Evolutionary conservation across 2,797 vertebrate genomes (phyloP).

Genomic region (Mionectes olivaceus): DNA sequence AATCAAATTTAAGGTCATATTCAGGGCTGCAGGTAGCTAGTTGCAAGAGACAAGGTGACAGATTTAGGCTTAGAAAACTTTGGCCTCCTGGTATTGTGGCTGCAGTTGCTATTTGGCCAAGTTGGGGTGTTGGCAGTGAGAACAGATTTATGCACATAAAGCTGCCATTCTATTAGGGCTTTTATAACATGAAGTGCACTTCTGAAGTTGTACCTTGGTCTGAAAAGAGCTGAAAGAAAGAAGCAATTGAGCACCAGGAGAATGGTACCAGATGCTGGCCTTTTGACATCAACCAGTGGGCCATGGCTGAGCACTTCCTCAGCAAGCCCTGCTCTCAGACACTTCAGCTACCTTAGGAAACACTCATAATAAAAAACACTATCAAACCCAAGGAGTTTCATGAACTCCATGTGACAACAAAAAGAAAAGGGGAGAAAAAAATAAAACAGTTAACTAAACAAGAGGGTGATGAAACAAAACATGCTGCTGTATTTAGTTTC

Average conservation of each 20-base stretch:
- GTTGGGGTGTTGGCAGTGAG: slow-evolving; percentile 29
- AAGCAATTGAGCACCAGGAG: slow-evolving; percentile 44
- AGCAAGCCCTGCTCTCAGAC: slow-evolving; percentile 17
- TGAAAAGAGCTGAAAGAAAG: slow-evolving; percentile 63
- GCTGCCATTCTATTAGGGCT: slow-evolving; percentile 52
- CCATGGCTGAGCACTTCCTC: slow-evolving; percentile 54
- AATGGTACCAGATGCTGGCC: slow-evolving; percentile 65
- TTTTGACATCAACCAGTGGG: slow-evolving; percentile 64
- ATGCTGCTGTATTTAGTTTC: neutral
- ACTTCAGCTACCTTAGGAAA: slow-evolving; percentile 8
- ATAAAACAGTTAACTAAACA: neutral
- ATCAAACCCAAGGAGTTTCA: neutral
- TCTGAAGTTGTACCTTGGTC: slow-evolving; percentile 41
- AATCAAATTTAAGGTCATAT: slow-evolving; percentile 40
- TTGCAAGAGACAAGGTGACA: slow-evolving; percentile 50
- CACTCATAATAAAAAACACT: neutral
- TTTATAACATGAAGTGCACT: slow-evolving; percentile 35
- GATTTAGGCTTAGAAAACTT: slow-evolving; percentile 24
- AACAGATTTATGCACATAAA: slow-evolving; percentile 57
- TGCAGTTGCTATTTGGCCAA: slow-evolving; percentile 50
- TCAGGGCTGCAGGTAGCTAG: slow-evolving; percentile 29
- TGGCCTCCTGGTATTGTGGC: slow-evolving; percentile 33
- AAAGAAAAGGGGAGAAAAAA: fast-evolving
- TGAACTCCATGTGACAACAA: neutral
- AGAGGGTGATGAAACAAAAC: slow-evolving; percentile 19